Evolutionary conservation across 2,113 vertebrate genomes (phyloP).

Genomic region (Nothoprocta perdicaria): DNA sequence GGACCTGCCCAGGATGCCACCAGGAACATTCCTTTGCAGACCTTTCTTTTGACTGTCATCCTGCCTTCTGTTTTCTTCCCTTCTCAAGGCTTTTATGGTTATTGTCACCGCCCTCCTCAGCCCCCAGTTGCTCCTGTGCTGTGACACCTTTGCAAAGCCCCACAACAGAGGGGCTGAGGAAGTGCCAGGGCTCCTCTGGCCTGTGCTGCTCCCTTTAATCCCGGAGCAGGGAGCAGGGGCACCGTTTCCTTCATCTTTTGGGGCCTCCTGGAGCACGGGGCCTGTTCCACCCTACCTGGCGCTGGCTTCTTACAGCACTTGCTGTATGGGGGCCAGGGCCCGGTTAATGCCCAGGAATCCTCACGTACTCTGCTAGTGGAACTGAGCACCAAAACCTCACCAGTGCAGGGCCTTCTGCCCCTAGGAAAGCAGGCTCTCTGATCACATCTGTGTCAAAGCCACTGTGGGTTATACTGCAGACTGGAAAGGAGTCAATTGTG

Average conservation of each 20-base stretch:
- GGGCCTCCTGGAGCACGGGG: not conserved
- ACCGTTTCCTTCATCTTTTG: not conserved
- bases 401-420: not conserved
- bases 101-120: not conserved
- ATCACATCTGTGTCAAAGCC: not conserved
- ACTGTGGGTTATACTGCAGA: not conserved
- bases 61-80: not conserved
- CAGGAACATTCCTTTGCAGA: not conserved
- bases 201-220: not conserved
- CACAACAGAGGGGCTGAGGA: not conserved
- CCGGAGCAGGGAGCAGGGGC: rapidly evolving
- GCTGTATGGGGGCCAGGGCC: not conserved
- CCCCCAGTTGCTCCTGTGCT: not conserved
- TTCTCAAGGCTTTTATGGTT: not conserved
- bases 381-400: not conserved
- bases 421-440: not conserved
- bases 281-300: not conserved
- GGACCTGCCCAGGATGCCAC: not conserved
- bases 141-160: not conserved
- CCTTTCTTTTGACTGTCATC: not conserved
- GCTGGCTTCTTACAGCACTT: not conserved
- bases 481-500: not conserved
- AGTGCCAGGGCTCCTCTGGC: not conserved
- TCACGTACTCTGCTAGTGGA: rapidly evolving
- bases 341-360: not conserved